phyloP scores from a whole-genome alignment of 2,888 invertebrate genomes.

The Synanthedon vespiformis region DNA sequence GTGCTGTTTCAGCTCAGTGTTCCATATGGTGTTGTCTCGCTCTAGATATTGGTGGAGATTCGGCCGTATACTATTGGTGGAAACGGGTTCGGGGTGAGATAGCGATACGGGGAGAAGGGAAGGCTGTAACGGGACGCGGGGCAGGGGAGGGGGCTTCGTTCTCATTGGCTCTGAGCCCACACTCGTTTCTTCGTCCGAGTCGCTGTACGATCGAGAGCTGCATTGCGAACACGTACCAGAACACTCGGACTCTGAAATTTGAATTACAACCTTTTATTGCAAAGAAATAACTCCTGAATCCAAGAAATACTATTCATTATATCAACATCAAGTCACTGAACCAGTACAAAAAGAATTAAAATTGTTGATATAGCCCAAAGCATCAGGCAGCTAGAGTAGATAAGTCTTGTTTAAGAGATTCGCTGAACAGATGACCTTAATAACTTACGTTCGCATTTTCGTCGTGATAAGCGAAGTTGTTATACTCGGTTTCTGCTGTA shows the following conservation, averaged over 20 bases:
- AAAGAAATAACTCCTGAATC: no score
- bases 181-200: slow-evolving; percentile 34
- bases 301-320: no score
- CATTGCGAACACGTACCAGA: slow-evolving; percentile 80
- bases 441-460: no score
- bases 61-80: slow-evolving; percentile 47
- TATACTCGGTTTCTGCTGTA: no score
- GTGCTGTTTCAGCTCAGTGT: slow-evolving; percentile 30
- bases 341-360: background rate
- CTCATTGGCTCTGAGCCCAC: slow-evolving; percentile 23
- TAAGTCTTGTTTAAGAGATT: no score
- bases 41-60: slow-evolving; percentile 58
- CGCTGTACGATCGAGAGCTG: slow-evolving; percentile 40
- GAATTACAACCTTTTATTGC: background rate
- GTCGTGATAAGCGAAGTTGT: no score
- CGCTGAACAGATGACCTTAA: no score
- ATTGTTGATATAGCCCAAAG: background rate
- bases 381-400: no score
- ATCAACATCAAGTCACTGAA: background rate
- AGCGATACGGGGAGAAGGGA: slow-evolving; percentile 40
- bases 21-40: slow-evolving; percentile 56
- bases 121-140: slow-evolving; percentile 21
- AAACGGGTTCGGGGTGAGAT: slow-evolving; percentile 30
- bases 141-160: slow-evolving; percentile 41
- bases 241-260: slow-evolving; percentile 74